Conservation (phyloP, 1,140 invertebrate species). For the Zaprionus tsacasi region DNA sequence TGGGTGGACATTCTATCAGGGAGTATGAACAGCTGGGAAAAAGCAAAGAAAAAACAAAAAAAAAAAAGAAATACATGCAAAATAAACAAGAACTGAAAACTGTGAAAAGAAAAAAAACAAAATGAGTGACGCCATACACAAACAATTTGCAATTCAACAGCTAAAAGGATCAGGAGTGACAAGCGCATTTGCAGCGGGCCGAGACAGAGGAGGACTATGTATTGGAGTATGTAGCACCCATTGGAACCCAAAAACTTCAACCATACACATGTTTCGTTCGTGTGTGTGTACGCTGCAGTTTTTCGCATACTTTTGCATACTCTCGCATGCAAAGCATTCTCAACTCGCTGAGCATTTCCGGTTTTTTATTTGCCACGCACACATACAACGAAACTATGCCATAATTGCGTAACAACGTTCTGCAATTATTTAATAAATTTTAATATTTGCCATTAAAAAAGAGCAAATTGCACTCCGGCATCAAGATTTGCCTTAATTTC, state of each 20-base stretch:
- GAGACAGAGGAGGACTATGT: neutral
- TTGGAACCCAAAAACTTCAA: conserved; percentile 12
- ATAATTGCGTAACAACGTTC: conserved; percentile 2
- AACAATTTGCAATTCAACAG: conserved; percentile 83
- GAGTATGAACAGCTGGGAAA: conserved; percentile 5
- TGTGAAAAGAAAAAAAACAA: conserved; percentile 38
- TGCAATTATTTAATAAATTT: conserved; percentile 9
- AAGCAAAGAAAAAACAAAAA: conserved; percentile 6
- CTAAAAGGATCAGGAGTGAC: conserved; percentile 78
- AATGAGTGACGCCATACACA: conserved; percentile 73
- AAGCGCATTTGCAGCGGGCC: conserved; percentile 64
- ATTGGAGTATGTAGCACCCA: conserved; percentile 7
- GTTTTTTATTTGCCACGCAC: neutral
- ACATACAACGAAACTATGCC: neutral
- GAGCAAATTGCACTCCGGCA: neutral
- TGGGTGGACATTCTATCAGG: conserved; percentile 77
- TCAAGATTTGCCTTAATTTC: neutral
- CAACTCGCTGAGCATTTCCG: neutral
- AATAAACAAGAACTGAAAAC: conserved; percentile 15
- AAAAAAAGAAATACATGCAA: neutral
- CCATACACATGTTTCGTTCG: conserved; percentile 44
- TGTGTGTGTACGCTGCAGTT: conserved; percentile 30
- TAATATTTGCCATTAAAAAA: neutral
- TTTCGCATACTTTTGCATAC: conserved; percentile 5
- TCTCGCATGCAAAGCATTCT: conserved; percentile 2